Base-by-base conservation (phyloP, 2,113 vertebrate genomes). In the Brienomyrus brachyistius region DNA sequence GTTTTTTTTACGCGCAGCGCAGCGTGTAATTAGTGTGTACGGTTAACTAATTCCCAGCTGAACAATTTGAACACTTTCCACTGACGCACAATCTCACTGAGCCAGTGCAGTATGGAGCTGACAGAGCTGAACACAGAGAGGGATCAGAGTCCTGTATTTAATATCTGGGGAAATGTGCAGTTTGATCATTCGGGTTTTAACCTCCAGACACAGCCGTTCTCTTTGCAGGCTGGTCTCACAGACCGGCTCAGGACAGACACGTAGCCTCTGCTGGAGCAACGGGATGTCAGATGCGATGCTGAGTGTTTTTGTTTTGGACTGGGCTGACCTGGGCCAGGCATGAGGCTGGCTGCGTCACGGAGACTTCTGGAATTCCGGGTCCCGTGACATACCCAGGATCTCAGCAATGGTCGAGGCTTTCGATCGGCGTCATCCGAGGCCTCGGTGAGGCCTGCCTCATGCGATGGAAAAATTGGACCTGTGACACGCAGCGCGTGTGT, bases 381-480 rank as follows among this genome's bases (percentile, higher is more conserved):
- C 45, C 35, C 19, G 15, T 40, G 87, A 66, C 56, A 23, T 54
- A 17, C 86, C 86, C 35, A 8, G 17, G 27, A 54, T 54, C 82
- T 86, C 48, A 27, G 85, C 50, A 54, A 52, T 19, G 19, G 10
- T 86, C 82, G 82, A 50, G 47, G 52, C 66, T 88, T 88, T 66
- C 35, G 17, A 62, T 8, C 27, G 8, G 52, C 23, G 35, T 66
- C 50, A n/a, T 17, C 17, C 3, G 35, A 54, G 54, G 23, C 87
- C 40, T 62, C 13, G 10, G 54, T 31, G 43, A 62, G 35, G 87
- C 56, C 51, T 70, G 87, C 52, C 51, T 56, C 17, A 43, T 47
- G 87, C 21, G 87, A 88, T 88, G 87, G 87, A 88, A 88, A 88
- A 88, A 74, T 88, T 23, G 66, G 87, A 88, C 87, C 87, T 88